phyloP scores from a whole-genome alignment of 1,140 invertebrate genomes.

The Atta cephalotes region DNA sequence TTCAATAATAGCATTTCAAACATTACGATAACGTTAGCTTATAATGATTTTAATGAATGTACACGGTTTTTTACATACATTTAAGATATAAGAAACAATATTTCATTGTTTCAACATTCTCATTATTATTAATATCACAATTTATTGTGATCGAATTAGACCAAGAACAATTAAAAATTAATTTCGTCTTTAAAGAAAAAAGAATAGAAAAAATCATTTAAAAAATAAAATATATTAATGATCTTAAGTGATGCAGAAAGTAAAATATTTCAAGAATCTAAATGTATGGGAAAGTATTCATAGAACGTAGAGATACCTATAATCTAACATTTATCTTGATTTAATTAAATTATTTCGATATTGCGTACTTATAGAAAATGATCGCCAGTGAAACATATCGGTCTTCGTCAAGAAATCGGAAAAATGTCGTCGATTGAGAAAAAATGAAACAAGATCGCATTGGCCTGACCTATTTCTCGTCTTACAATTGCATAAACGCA shows the following conservation, averaged over 20 bases:
- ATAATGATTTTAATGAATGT: neutral
- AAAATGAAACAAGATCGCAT: slow-evolving; percentile 65
- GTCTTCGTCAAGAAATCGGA: neutral
- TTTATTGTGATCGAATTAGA: neutral
- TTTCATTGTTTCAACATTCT: neutral
- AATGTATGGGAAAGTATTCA: neutral
- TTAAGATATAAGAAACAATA: neutral
- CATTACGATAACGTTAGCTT: neutral
- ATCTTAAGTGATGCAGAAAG: neutral
- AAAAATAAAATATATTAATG: neutral
- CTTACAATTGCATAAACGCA: slow-evolving; percentile 76
- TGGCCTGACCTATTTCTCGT: slow-evolving; percentile 70
- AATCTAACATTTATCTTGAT: neutral
- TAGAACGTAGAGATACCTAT: neutral
- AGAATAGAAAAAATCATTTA: neutral
- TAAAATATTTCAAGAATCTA: neutral
- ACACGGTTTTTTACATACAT: neutral
- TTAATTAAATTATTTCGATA: neutral
- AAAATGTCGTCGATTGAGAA: slow-evolving; percentile 25
- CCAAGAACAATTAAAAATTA: slow-evolving; percentile 2
- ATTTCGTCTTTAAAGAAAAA: neutral
- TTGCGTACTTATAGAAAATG: neutral
- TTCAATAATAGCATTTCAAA: neutral
- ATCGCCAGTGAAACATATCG: neutral
- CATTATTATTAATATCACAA: neutral